These are phyloP conservation scores for Cyclophora albipunctata DNA, from an alignment of 2,888 invertebrate species.

Conservation along the genomic window DNA sequence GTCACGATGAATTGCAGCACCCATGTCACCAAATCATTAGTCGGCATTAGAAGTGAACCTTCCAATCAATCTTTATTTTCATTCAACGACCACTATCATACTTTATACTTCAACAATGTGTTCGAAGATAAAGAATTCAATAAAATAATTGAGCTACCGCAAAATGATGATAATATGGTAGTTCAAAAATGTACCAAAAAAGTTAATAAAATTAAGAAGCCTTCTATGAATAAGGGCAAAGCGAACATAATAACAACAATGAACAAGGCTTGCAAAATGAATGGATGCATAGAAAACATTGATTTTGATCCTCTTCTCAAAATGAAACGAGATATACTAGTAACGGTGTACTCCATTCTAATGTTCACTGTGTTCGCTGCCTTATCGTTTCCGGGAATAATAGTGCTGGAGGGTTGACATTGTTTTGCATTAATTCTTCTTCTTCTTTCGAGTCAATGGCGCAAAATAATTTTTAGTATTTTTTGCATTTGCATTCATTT, in stretches of 20 bases:
- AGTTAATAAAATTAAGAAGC: conserved; percentile 8
- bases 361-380: conserved; percentile 63
- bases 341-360: conserved; percentile 60
- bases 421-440: too few species aligned
- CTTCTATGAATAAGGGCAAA: conserved; percentile 7
- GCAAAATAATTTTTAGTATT: too few species aligned
- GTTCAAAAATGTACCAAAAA: conserved; percentile 6
- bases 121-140: conserved; percentile 11
- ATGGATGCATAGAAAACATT: conserved; percentile 12
- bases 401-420: conserved; percentile 18
- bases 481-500: too few species aligned
- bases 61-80: conserved; percentile 37
- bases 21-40: conserved; percentile 31
- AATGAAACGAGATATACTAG: conserved; percentile 59
- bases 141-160: conserved; percentile 24
- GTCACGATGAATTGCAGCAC: conserved; percentile 27
- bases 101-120: conserved; percentile 21
- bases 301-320: conserved; percentile 43
- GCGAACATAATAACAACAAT: neutral
- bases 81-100: conserved; percentile 24
- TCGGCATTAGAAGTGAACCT: conserved; percentile 30
- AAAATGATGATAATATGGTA: conserved; percentile 7
- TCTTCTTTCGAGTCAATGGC: too few species aligned
- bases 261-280: conserved; percentile 3
- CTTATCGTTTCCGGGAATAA: conserved; percentile 48